phyloP scores from a whole-genome alignment of 2,888 invertebrate genomes.

The Ennomos quercinarius region DNA sequence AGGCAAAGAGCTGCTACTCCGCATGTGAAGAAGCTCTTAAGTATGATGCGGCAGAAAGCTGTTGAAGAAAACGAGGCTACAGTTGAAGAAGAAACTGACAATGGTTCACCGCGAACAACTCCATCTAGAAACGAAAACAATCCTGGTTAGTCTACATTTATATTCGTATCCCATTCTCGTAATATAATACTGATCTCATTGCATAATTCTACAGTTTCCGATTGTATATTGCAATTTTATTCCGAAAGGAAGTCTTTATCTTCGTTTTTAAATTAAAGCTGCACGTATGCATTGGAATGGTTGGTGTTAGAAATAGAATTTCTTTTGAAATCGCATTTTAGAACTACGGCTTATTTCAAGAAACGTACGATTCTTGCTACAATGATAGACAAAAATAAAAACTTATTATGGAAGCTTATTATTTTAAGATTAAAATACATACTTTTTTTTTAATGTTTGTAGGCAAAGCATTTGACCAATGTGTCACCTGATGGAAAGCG shows the following conservation, averaged over 20 bases:
- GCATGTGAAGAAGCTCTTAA: conserved; percentile 67
- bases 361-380: too few relatives aligned
- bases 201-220: conserved; percentile 31
- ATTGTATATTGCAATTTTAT: conserved; percentile 25
- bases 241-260: conserved; percentile 16
- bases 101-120: conserved; percentile 55
- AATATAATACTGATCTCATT: conserved; percentile 9
- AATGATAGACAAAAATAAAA: too few relatives aligned
- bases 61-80: conserved; percentile 64
- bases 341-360: too few relatives aligned
- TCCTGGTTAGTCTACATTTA: conserved; percentile 48
- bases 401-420: too few relatives aligned
- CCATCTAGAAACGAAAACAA: conserved; percentile 56
- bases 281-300: conserved; percentile 14
- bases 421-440: neutral
- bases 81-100: conserved; percentile 49
- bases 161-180: conserved; percentile 10
- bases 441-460: too few relatives aligned
- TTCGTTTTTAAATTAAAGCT: conserved; percentile 7
- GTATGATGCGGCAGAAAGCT: conserved; percentile 61
- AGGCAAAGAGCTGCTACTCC: conserved; percentile 68
- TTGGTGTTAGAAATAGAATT: neutral
- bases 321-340: too few relatives aligned
- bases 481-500: too few relatives aligned
- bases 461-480: too few relatives aligned